Evolutionary conservation across 2,888 invertebrate genomes (phyloP), one percentile per base, ranked within the genome.

Genomic region (Eustalomyia histrio): DNA sequence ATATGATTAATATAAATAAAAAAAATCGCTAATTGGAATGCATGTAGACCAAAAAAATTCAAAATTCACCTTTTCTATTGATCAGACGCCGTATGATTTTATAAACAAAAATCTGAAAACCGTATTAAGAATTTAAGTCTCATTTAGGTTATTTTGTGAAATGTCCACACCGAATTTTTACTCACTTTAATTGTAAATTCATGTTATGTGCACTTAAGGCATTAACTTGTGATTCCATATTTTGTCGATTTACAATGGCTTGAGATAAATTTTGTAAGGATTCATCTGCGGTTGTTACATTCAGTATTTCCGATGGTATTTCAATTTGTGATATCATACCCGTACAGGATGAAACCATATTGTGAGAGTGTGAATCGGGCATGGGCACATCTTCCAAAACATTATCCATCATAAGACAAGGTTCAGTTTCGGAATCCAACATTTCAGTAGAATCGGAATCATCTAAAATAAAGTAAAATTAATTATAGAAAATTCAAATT

Each of bases 401-500:
- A 68, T 95, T 95, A 86, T 95, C 95, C 92, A 95, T 95, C 92
- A 95, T 95, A 21, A 96, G 91, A 85, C 95, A 95, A 0, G 95
- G 95, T 86, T 95, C 95, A 0, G 95, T 95, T 92, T 96, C 96
- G 0, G 95, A 95, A 89, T 96, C 95, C 47, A 96, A 91, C 89
- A 96, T 92, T 86, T 95, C 95, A 18, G 84, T 94, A 17, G 95
- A 95, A 90, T 95, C 95, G 33, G 92, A 92, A 87, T 94, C 93
- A 85, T 95, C 94, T 94, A 83, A 55, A 55, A n/a, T 12, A 10
- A 57, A 33, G n/a, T 5, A 7, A 9, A 9, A 7, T 14, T 53
- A 18, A 14, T 14, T 55, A 8, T 21, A 24, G 4, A n/a, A 7
- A 55, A 24, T 4, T 7, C 1, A 21, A 0, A 12, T 14, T 2